A percentile compares a stretch with the other conserved stretches of the same genome.
phyloP scores from a whole-genome alignment of 2,113 vertebrate species.

The Archocentrus centrarchus region DNA sequence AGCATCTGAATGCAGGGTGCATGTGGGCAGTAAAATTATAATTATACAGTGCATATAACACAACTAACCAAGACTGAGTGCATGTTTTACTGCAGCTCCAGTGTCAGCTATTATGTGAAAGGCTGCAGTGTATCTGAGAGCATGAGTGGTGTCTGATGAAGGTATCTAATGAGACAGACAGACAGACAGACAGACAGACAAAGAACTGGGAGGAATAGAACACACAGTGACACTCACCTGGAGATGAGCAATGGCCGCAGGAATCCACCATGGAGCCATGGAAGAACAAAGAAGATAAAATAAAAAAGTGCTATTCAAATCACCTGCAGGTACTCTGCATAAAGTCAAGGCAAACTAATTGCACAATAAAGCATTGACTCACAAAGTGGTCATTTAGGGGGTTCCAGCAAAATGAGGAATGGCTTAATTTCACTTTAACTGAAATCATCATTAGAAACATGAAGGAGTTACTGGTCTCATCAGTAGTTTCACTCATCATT shows the following conservation, averaged over 20 bases:
- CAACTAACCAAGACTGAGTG: neutral
- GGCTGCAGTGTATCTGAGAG: neutral
- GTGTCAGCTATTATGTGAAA: slow-evolving; percentile 12
- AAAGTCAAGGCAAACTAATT: slow-evolving; percentile 2
- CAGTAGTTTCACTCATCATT: slow-evolving; percentile 10
- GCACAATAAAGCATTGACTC: neutral
- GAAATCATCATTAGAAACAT: neutral
- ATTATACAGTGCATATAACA: slow-evolving; percentile 29
- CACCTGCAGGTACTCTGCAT: neutral
- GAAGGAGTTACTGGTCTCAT: neutral
- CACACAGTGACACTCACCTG: slow-evolving; percentile 73
- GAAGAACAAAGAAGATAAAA: slow-evolving; percentile 21
- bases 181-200: neutral
- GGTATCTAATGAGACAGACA: neutral
- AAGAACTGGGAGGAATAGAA: neutral
- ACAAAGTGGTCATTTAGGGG: neutral
- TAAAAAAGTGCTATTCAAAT: slow-evolving; percentile 45
- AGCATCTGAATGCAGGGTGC: neutral
- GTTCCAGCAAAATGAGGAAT: slow-evolving; percentile 17
- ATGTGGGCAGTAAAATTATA: neutral
- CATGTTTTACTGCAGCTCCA: slow-evolving; percentile 10
- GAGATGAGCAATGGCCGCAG: slow-evolving; percentile 28
- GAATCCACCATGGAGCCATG: slow-evolving; percentile 45
- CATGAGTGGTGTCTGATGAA: neutral
- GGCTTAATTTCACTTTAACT: slow-evolving; percentile 21